Evolutionary conservation across 2,888 invertebrate genomes (phyloP).

Genomic region (Cephus runcator): DNA sequence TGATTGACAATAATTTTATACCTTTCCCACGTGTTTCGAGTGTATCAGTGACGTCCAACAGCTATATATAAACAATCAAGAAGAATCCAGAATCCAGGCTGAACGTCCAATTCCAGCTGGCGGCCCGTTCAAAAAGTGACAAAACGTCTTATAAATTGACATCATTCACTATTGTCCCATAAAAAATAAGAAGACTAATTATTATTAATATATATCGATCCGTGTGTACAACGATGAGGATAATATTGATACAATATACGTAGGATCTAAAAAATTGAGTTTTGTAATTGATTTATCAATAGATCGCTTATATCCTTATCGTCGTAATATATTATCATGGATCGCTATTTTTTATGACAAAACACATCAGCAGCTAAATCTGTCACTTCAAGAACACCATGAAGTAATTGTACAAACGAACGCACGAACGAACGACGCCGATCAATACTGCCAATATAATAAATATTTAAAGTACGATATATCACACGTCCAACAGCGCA

Average conservation of each 20-base stretch:
- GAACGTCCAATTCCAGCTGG: constrained; percentile 8
- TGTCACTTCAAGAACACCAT: not conserved
- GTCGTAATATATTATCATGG: not conserved
- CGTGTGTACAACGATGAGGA: not conserved
- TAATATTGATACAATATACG: not conserved
- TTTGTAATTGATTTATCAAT: not conserved
- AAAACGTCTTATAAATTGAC: not conserved
- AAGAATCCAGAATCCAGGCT: constrained; percentile 15
- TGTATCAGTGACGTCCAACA: constrained; percentile 32
- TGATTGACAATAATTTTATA: constrained; percentile 61
- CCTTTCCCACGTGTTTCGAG: constrained; percentile 66
- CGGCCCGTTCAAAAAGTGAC: constrained; percentile 11
- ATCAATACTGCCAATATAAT: constrained; percentile 23
- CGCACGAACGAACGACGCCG: constrained; percentile 14
- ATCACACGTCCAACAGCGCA: constrained; percentile 48
- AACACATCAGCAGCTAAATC: not conserved
- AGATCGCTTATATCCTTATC: not conserved
- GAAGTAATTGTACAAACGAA: not conserved
- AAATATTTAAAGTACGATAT: constrained; percentile 22
- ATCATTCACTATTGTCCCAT: not conserved
- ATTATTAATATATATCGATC: not conserved
- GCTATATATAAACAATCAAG: constrained; percentile 12
- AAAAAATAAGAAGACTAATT: not conserved
- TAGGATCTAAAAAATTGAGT: not conserved
- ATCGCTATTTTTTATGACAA: not conserved